A percentile compares a stretch with the other conserved stretches of the same genome.
Conservation (phyloP, 2,797 vertebrate genomes). For the Hypotaenidia okinawae region DNA sequence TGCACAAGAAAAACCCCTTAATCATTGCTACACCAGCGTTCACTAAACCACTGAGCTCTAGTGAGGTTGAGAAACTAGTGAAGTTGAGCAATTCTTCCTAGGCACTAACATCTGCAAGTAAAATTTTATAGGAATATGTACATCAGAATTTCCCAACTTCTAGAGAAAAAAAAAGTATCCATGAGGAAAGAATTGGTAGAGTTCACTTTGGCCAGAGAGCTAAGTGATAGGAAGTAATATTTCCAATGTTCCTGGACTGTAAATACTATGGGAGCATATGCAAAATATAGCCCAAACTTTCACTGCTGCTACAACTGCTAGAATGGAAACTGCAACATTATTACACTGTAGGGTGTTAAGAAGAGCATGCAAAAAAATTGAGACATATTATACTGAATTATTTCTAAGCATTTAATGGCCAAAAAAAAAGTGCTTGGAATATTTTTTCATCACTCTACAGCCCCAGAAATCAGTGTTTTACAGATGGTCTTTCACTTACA, state of each 20-base stretch:
- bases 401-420: background rate
- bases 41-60: background rate
- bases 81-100: conserved; percentile 32
- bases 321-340: background rate
- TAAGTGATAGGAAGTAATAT: background rate
- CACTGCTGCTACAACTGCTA: background rate
- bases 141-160: conserved; percentile 1
- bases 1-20: background rate
- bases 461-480: background rate
- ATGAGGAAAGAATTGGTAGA: background rate
- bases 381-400: background rate
- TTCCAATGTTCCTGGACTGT: background rate
- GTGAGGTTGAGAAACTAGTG: background rate
- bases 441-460: background rate
- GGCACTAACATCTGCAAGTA: background rate
- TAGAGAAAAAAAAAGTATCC: background rate
- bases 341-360: background rate
- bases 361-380: background rate
- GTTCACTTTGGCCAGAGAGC: background rate
- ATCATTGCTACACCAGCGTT: background rate
- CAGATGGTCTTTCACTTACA: background rate
- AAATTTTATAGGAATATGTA: background rate
- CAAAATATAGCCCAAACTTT: background rate
- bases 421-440: background rate
- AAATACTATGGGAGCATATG: background rate